phyloP scores from a whole-genome alignment of 2,113 vertebrate species.

The Sceloporus undulatus region DNA sequence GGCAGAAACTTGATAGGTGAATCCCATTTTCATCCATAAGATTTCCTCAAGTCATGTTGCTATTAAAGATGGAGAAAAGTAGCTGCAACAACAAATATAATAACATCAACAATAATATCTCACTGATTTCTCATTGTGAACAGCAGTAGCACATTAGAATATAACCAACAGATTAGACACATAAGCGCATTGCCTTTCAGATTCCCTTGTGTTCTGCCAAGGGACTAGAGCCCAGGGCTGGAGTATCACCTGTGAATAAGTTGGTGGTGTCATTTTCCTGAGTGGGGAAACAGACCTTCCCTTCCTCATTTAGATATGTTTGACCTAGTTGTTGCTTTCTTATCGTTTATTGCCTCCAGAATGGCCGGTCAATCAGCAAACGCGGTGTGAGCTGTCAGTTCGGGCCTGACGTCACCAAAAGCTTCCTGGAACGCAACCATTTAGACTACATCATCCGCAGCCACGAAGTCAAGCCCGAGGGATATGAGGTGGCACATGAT shows the following conservation, averaged over 20 bases:
- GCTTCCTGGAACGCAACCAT: slow-evolving; percentile 90
- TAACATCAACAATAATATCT: too few species aligned
- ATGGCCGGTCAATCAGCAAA: slow-evolving; percentile 90
- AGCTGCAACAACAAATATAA: too few species aligned
- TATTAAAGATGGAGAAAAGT: too few species aligned
- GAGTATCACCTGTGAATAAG: neutral
- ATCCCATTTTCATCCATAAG: too few species aligned
- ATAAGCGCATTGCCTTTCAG: too few species aligned
- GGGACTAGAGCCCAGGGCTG: neutral
- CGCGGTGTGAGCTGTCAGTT: slow-evolving; percentile 96
- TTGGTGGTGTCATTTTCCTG: too few species aligned
- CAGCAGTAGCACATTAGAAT: too few species aligned
- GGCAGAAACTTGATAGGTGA: too few species aligned
- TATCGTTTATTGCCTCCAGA: slow-evolving; percentile 67
- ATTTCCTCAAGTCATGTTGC: too few species aligned
- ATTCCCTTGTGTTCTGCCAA: neutral
- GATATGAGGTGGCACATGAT: slow-evolving; percentile 93
- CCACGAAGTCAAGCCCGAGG: slow-evolving; percentile 94
- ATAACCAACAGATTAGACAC: too few species aligned
- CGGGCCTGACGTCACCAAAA: slow-evolving; percentile 89
- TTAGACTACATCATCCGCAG: slow-evolving; percentile 93
- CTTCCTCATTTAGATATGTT: neutral
- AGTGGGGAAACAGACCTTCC: neutral
- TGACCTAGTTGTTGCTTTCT: neutral
- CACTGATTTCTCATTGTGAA: too few species aligned